Base-by-base conservation (phyloP, 2,113 vertebrate genomes). In the Mustelus asterias region DNA sequence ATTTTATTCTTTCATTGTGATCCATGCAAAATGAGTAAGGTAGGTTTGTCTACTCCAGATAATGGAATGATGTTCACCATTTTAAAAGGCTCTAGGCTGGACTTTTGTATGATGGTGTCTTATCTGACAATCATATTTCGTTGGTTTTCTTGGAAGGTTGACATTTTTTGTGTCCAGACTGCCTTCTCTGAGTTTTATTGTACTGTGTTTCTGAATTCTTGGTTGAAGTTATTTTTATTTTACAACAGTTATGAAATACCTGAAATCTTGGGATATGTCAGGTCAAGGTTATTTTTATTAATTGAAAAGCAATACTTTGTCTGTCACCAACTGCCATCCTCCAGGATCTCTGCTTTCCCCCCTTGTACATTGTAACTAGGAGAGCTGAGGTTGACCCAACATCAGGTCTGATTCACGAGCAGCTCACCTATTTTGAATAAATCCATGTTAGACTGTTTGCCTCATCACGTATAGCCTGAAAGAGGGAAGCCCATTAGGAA, bases 31-130 rank as follows among this genome's bases (percentile, higher is more conserved):
- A 26, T 93, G 60, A 14, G 33, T 44, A 33, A 80, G 4, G 94
- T 24, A 94, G 54, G 67, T 41, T 70, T 41, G 29, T 72, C 18
- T 24, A 70, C 20, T 13, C 70, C 24, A 16, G 44, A 72, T 10
- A 44, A 48, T 72, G 29, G 80, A 37, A 63, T 13, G 29, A 18
- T 10, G 37, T 65, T 2, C 22, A 37, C 95, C 72, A 83, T 83
- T 41, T 60, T 44, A 44, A 11, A 67, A 67, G 33, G 67, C 96
- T 7, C 96, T 63, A 88, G 54, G 96, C 78, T 96, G 86, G 88
- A 96, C 94, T 95, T 95, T 95, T 22, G 93, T 88, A 89, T 95
- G 95, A 78, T 96, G 1, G 94, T 78, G 69, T 76, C 80, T 63
- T 26, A 72, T 54, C 29, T 88, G n/a, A 9, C 11, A n/a, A 26